These are phyloP conservation scores for Brachylomia viminalis DNA, from an alignment of 2,888 invertebrate genomes.

Conservation along the genomic window DNA sequence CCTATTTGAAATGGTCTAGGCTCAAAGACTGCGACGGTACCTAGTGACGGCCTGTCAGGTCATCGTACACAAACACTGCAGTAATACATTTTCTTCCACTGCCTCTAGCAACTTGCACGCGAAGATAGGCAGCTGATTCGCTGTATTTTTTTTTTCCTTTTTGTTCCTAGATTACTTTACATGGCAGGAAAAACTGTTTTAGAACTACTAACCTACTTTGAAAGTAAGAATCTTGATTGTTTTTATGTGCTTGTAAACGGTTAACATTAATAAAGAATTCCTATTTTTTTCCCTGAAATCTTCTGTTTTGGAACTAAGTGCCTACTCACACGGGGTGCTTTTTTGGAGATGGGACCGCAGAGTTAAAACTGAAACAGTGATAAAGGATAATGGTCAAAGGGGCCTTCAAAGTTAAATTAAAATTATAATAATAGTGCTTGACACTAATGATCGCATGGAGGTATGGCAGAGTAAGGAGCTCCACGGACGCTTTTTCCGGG, in stretches of 20 bases:
- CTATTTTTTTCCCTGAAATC: background rate
- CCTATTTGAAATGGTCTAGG: constrained; percentile 20
- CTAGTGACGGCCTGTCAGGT: constrained; percentile 57
- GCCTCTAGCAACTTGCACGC: constrained; percentile 60
- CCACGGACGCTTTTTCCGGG: no score
- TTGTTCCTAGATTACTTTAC: constrained; percentile 47
- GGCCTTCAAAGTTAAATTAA: no score
- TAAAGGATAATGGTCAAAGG: background rate
- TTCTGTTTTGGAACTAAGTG: background rate
- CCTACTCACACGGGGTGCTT: no score
- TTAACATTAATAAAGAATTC: constrained; percentile 9
- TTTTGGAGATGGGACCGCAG: background rate
- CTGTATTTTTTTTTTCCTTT: constrained; percentile 45
- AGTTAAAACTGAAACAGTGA: background rate
- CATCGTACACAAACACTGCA: constrained; percentile 62
- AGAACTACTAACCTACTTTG: constrained; percentile 52
- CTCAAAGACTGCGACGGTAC: constrained; percentile 44
- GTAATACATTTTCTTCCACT: constrained; percentile 63
- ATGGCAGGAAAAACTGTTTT: constrained; percentile 45
- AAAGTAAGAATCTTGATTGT: constrained; percentile 41
- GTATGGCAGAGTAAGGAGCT: no score
- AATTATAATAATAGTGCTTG: no score
- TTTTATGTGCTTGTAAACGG: constrained; percentile 40
- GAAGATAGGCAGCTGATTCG: constrained; percentile 59
- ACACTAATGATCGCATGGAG: no score